Conservation (phyloP, 2,888 invertebrate species). For the Entomobrya proxima region DNA sequence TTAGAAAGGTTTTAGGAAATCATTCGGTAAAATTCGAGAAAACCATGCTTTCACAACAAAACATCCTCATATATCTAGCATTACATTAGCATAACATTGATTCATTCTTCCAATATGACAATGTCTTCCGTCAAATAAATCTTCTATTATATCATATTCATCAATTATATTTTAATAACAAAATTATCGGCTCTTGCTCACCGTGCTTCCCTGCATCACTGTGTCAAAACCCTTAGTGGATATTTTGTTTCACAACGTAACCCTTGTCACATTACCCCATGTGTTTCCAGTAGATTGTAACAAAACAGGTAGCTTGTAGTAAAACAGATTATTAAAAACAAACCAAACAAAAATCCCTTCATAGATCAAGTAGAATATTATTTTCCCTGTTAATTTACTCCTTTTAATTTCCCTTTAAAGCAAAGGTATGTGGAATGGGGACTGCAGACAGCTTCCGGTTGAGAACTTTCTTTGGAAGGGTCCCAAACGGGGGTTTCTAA, state of each 20-base stretch:
- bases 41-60: too few relatives aligned
- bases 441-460: slow-evolving; percentile 49
- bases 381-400: neutral
- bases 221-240: neutral
- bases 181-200: slow-evolving; percentile 57
- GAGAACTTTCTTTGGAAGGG: slow-evolving; percentile 19
- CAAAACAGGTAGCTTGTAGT: too few relatives aligned
- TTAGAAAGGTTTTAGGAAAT: too few relatives aligned
- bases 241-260: too few relatives aligned
- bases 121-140: slow-evolving; percentile 61
- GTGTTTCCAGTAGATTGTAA: too few relatives aligned
- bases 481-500: slow-evolving; percentile 38
- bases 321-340: slow-evolving; percentile 20
- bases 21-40: too few relatives aligned
- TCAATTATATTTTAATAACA: slow-evolving; percentile 53
- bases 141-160: slow-evolving; percentile 33
- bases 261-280: neutral
- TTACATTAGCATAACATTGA: neutral
- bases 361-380: neutral
- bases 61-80: too few relatives aligned
- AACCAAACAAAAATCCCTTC: slow-evolving; percentile 37
- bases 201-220: slow-evolving; percentile 48
- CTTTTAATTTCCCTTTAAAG: slow-evolving; percentile 59
- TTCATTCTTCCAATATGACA: slow-evolving; percentile 53
- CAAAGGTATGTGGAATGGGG: slow-evolving; percentile 68